A percentile compares a stretch with the other conserved stretches of the same genome.
These are phyloP conservation scores for Macrobrachium rosenbergii DNA, from an alignment of 1,140 invertebrate genomes.

Conservation along the genomic window DNA sequence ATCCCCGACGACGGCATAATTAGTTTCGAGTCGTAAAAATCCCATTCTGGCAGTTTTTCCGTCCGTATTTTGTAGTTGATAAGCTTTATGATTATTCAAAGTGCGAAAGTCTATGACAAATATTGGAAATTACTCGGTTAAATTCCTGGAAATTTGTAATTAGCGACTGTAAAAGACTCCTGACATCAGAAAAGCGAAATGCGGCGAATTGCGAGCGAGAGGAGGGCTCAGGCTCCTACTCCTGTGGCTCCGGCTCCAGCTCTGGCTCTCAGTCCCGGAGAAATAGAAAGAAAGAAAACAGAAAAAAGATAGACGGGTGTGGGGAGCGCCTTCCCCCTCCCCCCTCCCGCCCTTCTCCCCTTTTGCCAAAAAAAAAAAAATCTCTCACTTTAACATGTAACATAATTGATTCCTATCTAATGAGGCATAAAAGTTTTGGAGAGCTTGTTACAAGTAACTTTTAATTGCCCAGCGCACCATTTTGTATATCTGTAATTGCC, in stretches of 20 bases:
- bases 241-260: too few relatives aligned
- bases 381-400: constrained; percentile 46
- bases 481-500: constrained; percentile 58
- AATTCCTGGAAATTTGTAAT: too few relatives aligned
- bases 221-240: too few relatives aligned
- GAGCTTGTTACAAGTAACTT: constrained; percentile 59
- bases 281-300: background rate
- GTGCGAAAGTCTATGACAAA: too few relatives aligned
- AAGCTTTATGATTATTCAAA: too few relatives aligned
- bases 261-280: background rate
- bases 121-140: too few relatives aligned
- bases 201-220: background rate
- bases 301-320: background rate
- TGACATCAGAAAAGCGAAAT: too few relatives aligned
- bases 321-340: background rate
- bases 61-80: too few relatives aligned
- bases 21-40: too few relatives aligned
- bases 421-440: constrained; percentile 54
- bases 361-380: constrained; percentile 3
- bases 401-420: constrained; percentile 58
- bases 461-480: constrained; percentile 49
- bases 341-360: background rate
- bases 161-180: too few relatives aligned
- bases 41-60: too few relatives aligned
- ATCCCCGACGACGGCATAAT: too few relatives aligned